Evolutionary conservation across 2,888 invertebrate species (phyloP), one percentile per base, ranked within the genome.

Genomic region (Apotomis betuletana): DNA sequence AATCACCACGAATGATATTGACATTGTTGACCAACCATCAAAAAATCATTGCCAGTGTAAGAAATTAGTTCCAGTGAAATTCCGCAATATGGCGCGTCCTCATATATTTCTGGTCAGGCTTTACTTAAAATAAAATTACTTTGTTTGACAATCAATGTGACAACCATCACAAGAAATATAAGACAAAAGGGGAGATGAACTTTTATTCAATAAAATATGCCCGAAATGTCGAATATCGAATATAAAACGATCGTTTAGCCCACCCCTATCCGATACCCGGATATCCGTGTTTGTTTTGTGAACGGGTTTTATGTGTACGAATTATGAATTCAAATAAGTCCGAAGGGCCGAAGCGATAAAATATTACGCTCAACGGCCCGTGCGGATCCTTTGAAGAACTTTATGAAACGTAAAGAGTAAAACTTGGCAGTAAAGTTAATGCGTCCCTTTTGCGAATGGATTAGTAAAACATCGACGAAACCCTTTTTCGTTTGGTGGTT

Each of bases 261-360:
- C 49, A 3, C 9, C 49, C 5, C 49, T 49, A 10, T 9, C 36
- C 64, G 59, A 59, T 54, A 52, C 51, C 38, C 64, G 54, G 64
- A 55, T 44, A 64, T 55, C 46, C 69, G 38, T 59, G 54, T 57
- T 67, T 67, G 57, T 67, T 67, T 67, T 55, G 60, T 49, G 15
- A 62, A 52, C 67, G 9, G n/a, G 41, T 61, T 67, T 44, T 57
- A 71, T 52, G 38, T 27, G 62, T 27, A 54, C 70, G 64, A 61
- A 63, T 74, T 71, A 61, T 70, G 71, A 74, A 74, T 74, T 68
- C 68, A 64, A 64, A 73, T 61, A 63, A 69, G 73, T 58, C 62
- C 59, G 52, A 63, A 55, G 51, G 63, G 15, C 44, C 12, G 55
- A 36, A 4, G 67, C 71, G 55, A 71, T 74, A 74, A 71, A 71